A percentile compares a stretch with the other conserved stretches of the same genome.
These are phyloP conservation scores for Hippocampus barbouri DNA, from an alignment of 2,113 vertebrate genomes.

Conservation along the genomic window DNA sequence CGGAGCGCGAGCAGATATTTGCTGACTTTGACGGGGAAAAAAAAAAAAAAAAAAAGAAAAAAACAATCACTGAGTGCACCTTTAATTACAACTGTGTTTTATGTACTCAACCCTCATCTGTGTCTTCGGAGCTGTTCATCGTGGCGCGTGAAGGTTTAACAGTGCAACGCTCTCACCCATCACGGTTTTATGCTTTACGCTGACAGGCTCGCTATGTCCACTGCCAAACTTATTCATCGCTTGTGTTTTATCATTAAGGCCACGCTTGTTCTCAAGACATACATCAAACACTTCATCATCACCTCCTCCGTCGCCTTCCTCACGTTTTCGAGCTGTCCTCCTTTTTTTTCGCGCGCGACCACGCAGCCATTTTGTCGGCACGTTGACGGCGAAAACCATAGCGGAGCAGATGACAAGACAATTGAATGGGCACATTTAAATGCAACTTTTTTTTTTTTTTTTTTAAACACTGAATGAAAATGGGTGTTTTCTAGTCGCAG, in stretches of 20 bases:
- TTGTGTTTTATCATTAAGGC: slow-evolving; percentile 56
- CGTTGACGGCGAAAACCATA: slow-evolving; percentile 3
- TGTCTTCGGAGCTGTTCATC: slow-evolving; percentile 40
- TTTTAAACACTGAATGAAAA: background rate
- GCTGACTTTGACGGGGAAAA: slow-evolving; percentile 10
- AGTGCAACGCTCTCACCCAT: slow-evolving; percentile 61
- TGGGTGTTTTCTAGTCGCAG: background rate
- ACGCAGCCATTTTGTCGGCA: slow-evolving; percentile 4
- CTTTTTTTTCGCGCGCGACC: background rate
- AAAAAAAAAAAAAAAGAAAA: background rate
- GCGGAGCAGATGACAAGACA: slow-evolving; percentile 14
- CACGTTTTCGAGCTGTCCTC: slow-evolving; percentile 7
- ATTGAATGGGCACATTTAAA: slow-evolving; percentile 6
- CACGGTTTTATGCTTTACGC: slow-evolving; percentile 55
- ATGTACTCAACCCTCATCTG: slow-evolving; percentile 35
- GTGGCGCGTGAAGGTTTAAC: slow-evolving; percentile 57
- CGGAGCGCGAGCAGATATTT: background rate
- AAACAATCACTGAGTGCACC: slow-evolving; percentile 11
- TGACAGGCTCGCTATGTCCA: slow-evolving; percentile 54
- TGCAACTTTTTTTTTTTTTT: background rate
- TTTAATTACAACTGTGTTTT: slow-evolving; percentile 44
- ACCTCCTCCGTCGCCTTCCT: slow-evolving; percentile 22
- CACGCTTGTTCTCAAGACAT: slow-evolving; percentile 47
- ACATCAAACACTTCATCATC: slow-evolving; percentile 51
- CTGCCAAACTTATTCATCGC: slow-evolving; percentile 50